Percentiles rank a stretch among this genome's conserved stretches.
These are phyloP conservation scores for Galemys pyrenaicus DNA, from an alignment of 2,113 vertebrate genomes.

Conservation along the genomic window DNA sequence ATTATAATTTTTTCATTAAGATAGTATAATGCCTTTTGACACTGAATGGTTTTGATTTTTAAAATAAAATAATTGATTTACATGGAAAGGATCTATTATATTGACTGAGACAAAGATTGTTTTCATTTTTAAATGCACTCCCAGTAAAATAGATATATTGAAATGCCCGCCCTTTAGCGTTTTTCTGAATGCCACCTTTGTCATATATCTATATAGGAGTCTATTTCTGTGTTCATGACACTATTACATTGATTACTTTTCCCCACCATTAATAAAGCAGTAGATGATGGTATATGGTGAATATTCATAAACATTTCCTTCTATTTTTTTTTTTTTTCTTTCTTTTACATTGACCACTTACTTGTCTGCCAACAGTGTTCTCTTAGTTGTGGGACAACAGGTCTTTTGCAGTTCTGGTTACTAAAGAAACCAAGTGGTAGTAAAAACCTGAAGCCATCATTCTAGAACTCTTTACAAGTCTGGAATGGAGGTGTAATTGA, in stretches of 20 bases:
- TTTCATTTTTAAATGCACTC: not conserved
- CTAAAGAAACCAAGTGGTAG: not conserved
- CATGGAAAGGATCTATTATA: not conserved
- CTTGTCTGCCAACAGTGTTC: not conserved
- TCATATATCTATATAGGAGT: not conserved
- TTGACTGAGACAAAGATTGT: not conserved
- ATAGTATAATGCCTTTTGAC: not conserved
- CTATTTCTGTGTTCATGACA: not conserved
- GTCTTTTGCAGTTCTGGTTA: not conserved
- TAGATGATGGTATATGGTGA: not conserved
- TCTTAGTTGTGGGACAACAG: not conserved
- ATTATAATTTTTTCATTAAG: not conserved
- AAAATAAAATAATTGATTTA: not conserved
- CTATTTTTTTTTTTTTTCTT: not conserved
- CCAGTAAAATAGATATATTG: not conserved
- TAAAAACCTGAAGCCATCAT: not conserved
- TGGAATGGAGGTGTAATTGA: too few relatives aligned
- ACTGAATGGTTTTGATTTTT: not conserved
- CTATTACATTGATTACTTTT: not conserved
- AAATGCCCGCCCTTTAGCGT: not conserved
- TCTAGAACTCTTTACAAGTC: not conserved
- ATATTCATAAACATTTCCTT: not conserved
- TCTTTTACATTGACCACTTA: not conserved
- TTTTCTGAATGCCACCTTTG: not conserved
- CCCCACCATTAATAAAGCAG: not conserved